phyloP scores from a whole-genome alignment of 2,113 vertebrate genomes.

The Physeter macrocephalus region DNA sequence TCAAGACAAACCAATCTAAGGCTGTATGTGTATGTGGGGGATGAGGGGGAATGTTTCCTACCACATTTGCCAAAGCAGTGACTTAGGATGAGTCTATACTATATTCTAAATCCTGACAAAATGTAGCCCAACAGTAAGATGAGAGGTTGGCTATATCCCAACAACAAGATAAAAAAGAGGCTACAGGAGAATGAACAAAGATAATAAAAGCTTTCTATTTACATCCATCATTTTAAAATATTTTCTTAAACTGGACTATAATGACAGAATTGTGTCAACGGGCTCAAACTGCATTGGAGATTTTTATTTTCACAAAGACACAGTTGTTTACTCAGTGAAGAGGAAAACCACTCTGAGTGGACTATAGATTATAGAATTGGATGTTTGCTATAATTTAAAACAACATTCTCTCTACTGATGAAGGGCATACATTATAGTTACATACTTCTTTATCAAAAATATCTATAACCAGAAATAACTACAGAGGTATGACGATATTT shows the following conservation, averaged over 20 bases:
- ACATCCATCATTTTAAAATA: background rate
- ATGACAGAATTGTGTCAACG: background rate
- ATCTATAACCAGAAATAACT: background rate
- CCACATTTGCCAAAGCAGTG: background rate
- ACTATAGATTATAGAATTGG: background rate
- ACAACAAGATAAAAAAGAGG: background rate
- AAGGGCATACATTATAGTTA: background rate
- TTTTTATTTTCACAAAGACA: background rate
- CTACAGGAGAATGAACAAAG: background rate
- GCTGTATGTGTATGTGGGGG: rapidly evolving
- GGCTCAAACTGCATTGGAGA: background rate
- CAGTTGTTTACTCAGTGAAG: background rate
- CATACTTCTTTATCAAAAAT: background rate
- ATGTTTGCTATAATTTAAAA: background rate
- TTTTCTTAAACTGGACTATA: background rate
- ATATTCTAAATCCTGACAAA: background rate
- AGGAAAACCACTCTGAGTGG: background rate
- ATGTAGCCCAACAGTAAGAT: background rate
- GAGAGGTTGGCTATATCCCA: background rate
- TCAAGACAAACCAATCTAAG: background rate
- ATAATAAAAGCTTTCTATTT: background rate
- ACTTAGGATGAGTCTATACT: background rate
- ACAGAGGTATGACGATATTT: background rate
- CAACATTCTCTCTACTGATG: background rate
- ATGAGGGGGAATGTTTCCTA: background rate